phyloP scores from a whole-genome alignment of 2,797 vertebrate species.

The Acanthornis magna region DNA sequence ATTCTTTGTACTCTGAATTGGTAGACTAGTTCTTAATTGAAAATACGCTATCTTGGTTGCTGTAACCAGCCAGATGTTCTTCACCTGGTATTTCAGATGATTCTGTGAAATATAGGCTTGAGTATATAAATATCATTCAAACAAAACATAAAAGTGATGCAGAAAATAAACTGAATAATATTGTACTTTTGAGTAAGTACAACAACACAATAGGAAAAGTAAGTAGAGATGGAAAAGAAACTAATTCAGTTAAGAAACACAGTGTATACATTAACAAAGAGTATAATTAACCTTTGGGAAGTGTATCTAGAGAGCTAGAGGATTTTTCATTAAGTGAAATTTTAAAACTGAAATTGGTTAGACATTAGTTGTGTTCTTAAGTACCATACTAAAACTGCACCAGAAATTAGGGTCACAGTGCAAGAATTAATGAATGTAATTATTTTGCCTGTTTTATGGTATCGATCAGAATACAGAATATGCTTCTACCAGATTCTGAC shows the following conservation, averaged over 20 bases:
- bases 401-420: not conserved
- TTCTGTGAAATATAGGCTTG: not conserved
- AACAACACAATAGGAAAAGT: not conserved
- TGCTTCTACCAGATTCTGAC: not conserved
- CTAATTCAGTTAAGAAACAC: not conserved
- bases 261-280: not conserved
- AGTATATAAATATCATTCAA: not conserved
- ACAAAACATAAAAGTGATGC: not conserved
- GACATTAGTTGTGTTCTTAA: not conserved
- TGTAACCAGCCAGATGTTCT: not conserved
- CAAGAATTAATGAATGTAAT: not conserved
- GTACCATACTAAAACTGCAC: not conserved
- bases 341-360: not conserved
- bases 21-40: not conserved
- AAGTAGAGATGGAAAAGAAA: not conserved
- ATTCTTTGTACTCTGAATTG: not conserved
- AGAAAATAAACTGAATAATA: not conserved
- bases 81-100: not conserved
- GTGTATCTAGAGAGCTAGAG: not conserved
- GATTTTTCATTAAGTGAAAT: not conserved
- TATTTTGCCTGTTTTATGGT: not conserved
- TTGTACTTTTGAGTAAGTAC: not conserved
- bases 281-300: not conserved
- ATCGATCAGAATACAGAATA: not conserved
- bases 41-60: not conserved